Evolutionary conservation across 2,888 invertebrate genomes (phyloP).

Genomic region (Rhagophthalmus giganteus): DNA sequence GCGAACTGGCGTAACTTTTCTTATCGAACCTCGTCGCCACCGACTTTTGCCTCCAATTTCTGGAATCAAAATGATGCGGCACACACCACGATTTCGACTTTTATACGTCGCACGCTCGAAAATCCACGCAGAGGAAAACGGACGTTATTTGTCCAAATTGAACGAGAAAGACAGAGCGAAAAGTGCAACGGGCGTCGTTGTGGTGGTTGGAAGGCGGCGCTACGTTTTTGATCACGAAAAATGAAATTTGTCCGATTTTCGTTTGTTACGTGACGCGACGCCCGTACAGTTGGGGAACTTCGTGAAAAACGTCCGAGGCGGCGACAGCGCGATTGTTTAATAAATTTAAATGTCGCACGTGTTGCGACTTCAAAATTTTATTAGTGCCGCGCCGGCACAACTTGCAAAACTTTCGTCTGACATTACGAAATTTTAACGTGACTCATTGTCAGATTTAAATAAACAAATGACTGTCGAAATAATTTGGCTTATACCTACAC

Average conservation of each 20-base stretch:
- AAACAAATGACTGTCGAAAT: not conserved
- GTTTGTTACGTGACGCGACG: too few relatives aligned
- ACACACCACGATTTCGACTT: constrained; percentile 7
- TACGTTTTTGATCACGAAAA: too few relatives aligned
- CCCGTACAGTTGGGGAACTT: too few relatives aligned
- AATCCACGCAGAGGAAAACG: not conserved
- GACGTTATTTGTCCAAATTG: constrained; percentile 2
- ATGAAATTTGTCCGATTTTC: too few relatives aligned
- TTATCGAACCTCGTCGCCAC: too few relatives aligned
- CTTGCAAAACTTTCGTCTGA: not conserved
- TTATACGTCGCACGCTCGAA: constrained; percentile 3
- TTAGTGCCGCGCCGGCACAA: not conserved
- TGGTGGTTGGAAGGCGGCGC: not conserved
- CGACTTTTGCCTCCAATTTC: not conserved
- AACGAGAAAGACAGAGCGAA: not conserved
- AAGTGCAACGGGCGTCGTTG: constrained; percentile 5
- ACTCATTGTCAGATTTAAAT: not conserved
- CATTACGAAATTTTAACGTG: not conserved
- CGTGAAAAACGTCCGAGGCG: too few relatives aligned
- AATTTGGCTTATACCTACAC: too few relatives aligned
- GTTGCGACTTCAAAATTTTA: too few relatives aligned
- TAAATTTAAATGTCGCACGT: too few relatives aligned
- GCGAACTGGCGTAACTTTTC: too few relatives aligned
- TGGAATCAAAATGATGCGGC: not conserved
- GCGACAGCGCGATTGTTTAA: too few relatives aligned